Evolutionary conservation across 1,140 invertebrate genomes (phyloP).

Genomic region (Bombus ignitus): DNA sequence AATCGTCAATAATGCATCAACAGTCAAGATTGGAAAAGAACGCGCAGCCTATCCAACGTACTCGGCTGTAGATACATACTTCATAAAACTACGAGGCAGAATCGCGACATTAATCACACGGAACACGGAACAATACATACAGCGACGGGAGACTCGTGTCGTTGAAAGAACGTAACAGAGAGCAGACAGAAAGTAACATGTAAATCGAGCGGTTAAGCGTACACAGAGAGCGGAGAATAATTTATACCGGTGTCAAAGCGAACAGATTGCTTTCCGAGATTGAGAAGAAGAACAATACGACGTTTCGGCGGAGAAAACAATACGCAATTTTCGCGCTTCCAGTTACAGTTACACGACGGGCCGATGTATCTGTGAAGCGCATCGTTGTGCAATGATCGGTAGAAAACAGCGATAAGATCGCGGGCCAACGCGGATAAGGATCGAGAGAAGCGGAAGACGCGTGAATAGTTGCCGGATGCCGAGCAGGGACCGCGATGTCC

Average conservation of each 20-base stretch:
- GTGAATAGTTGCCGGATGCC: constrained; percentile 44
- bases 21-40: neutral
- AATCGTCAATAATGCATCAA: neutral
- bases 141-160: neutral
- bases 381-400: constrained; percentile 50
- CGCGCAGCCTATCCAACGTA: no score
- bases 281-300: neutral
- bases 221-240: neutral
- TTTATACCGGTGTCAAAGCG: neutral
- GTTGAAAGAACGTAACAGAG: neutral
- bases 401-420: constrained; percentile 41
- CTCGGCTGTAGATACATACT: neutral
- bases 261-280: constrained; percentile 23
- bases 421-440: constrained; percentile 28
- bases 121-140: neutral
- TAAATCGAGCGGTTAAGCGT: neutral
- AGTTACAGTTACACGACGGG: neutral
- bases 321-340: constrained; percentile 17
- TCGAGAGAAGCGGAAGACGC: constrained; percentile 23
- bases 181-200: neutral
- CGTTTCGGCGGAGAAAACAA: neutral
- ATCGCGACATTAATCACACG: neutral
- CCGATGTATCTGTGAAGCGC: neutral
- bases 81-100: neutral
- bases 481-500: neutral